phyloP scores from a whole-genome alignment of 2,888 invertebrate species.

The Alcis repandata region DNA sequence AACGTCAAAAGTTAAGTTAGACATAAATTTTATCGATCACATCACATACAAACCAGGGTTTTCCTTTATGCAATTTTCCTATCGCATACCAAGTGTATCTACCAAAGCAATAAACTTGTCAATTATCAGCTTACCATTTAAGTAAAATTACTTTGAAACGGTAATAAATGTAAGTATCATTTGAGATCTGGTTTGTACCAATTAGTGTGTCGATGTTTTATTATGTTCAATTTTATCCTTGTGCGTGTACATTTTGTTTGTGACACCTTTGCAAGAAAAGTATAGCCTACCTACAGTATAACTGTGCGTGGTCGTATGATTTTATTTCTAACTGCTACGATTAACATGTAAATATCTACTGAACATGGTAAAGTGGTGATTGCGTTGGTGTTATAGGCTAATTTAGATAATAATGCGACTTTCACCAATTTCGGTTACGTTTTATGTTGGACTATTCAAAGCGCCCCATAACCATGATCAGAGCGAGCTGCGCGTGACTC shows the following conservation, averaged over 20 bases:
- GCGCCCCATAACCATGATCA: conserved; percentile 26
- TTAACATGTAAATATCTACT: conserved; percentile 57
- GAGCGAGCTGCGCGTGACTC: conserved; percentile 37
- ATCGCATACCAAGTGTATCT: neutral
- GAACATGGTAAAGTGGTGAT: conserved; percentile 39
- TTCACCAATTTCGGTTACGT: conserved; percentile 40
- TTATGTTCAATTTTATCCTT: conserved; percentile 54
- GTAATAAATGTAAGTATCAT: conserved; percentile 45
- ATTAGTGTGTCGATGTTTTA: conserved; percentile 59
- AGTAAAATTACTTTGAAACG: conserved; percentile 47
- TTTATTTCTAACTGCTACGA: conserved; percentile 52
- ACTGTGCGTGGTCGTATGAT: conserved; percentile 34
- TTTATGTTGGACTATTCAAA: conserved; percentile 27
- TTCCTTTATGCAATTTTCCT: neutral
- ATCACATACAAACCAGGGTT: neutral
- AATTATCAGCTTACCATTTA: conserved; percentile 28
- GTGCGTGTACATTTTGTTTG: conserved; percentile 43
- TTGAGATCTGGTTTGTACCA: conserved; percentile 52
- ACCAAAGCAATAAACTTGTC: neutral
- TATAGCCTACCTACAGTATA: neutral
- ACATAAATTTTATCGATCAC: neutral
- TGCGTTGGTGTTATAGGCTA: conserved; percentile 22
- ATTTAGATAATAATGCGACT: conserved; percentile 35
- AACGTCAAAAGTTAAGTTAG: conserved; percentile 12
- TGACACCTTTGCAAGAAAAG: conserved; percentile 57